These are phyloP conservation scores for Gasterosteus aculeatus DNA, from an alignment of 2,113 vertebrate species.

Conservation along the genomic window DNA sequence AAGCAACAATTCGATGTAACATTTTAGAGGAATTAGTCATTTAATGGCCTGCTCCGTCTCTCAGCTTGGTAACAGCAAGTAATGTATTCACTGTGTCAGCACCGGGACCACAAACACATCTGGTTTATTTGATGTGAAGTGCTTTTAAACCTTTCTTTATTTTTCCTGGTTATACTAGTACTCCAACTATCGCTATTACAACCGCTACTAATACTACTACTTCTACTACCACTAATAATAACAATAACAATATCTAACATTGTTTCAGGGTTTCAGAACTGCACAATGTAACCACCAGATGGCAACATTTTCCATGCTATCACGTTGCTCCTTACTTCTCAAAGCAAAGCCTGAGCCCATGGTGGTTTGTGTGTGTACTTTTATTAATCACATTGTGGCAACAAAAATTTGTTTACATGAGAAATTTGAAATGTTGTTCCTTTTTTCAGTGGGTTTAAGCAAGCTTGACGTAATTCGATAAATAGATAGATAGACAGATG, in stretches of 20 bases:
- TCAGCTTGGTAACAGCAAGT: neutral
- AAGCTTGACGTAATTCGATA: neutral
- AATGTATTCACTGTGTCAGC: neutral
- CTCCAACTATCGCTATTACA: too few relatives aligned
- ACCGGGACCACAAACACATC: neutral
- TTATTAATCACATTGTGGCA: too few relatives aligned
- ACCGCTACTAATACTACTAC: neutral
- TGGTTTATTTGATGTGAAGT: neutral
- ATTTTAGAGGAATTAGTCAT: neutral
- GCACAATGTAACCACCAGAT: slow-evolving; percentile 49
- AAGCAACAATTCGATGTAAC: neutral
- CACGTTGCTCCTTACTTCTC: neutral
- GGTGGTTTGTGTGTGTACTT: neutral
- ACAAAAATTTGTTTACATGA: neutral
- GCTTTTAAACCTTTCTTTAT: neutral
- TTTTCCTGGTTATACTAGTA: neutral
- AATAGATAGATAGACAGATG: neutral
- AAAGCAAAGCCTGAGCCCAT: neutral
- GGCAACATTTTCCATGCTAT: slow-evolving; percentile 43
- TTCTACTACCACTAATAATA: neutral
- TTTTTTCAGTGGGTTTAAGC: neutral
- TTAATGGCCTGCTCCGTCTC: neutral
- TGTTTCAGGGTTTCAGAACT: slow-evolving; percentile 3
- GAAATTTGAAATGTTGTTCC: neutral
- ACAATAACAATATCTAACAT: neutral